Base-by-base conservation (phyloP, 2,888 invertebrate genomes). In the Athalia rosae region DNA sequence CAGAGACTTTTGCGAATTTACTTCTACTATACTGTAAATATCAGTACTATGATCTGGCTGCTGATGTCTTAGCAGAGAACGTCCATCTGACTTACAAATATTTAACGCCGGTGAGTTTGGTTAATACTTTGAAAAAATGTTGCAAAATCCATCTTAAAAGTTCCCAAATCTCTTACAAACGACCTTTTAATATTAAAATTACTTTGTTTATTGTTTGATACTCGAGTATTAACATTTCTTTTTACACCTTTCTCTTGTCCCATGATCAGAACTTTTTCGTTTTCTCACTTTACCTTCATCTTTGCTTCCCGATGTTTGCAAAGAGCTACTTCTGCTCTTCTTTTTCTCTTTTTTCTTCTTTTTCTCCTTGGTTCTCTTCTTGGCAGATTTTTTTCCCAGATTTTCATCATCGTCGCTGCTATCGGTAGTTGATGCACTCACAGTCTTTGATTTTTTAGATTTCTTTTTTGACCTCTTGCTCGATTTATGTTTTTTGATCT, bases 51-150 rank as follows among this genome's bases (percentile, higher is more conserved):
- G 99, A 99, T 89, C 91, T 99, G 79, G 99, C 99, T 8, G 99
- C 99, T 0, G 99, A 99, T 91, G 96, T 99, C 56, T 90, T 99
- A 80, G 99, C 99, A 5, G 99, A 99, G 91, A 98, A 99, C 90
- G 96, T 98, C 5, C 97, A 99, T 87, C 93, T 99, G 77, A 99
- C 98, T 0, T 98, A 97, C 87, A 98, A 98, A 90, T 98, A 97
- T 89, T 91, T 99, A 76, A 96, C 97, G 6, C 96, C 97, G 79
- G 95, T 95, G 91, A 91, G 92, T 8, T 69, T 8, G 43, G n/a
- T 53, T n/a, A 11, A 15, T 48, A 61, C 11, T 13, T 15, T 61
- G n/a, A 7, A 8, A 8, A 13, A 4, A 8, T 61, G 6, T n/a
- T 11, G 8, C n/a, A 53, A 53, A 8, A 15, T 66, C n/a, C 15